Evolutionary conservation across 2,113 vertebrate species (phyloP), one percentile per base, ranked within the genome.

Genomic region (Ibidorhyncha struthersii): DNA sequence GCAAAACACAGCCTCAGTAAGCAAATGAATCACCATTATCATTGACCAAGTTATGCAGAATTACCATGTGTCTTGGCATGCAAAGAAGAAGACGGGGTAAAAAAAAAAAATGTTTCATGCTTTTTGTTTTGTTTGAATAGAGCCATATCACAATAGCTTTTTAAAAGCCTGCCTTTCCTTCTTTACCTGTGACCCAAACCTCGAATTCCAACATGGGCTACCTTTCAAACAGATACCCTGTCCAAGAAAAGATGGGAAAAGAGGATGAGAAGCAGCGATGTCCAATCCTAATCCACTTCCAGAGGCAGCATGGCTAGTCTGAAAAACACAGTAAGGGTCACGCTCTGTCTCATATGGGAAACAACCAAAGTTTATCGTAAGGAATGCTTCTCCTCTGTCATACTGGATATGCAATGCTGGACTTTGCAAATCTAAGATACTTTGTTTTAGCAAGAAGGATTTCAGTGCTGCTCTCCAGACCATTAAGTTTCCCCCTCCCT

Each of bases 351-450:
- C 38, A 10, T 1, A 30, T 16, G 15, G 41, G 32, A 45, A 90
- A 49, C 27, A n/a, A 47, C 3, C 18, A 0, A 53, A 23, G 19
- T 1, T 0, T 11, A 23, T 10, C 3, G 0, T 4, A 30, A 23
- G 27, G 9, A 34, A 56, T 2, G 10, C 9, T 40, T 32, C 7
- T 13, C n/a, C 38, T 12, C 36, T 22, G 10, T 3, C 40, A 13
- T 0, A 12, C 30, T 11, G 82, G 10, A 3, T 2, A 25, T 2
- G 22, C 0, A 2, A 22, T 6, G 45, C 55, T 23, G 36, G 41
- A 20, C 15, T 52, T 36, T 2, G 5, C 70, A 76, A 34, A 53
- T 3, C 63, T 7, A 17, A 50, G 41, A 2, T 15, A 3, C 6
- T 81, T 53, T 17, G 11, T 1, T 5, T 58, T 8, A n/a, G 74